Base-by-base conservation (phyloP, 2,797 vertebrate genomes). In the Aulostomus chinensis region DNA sequence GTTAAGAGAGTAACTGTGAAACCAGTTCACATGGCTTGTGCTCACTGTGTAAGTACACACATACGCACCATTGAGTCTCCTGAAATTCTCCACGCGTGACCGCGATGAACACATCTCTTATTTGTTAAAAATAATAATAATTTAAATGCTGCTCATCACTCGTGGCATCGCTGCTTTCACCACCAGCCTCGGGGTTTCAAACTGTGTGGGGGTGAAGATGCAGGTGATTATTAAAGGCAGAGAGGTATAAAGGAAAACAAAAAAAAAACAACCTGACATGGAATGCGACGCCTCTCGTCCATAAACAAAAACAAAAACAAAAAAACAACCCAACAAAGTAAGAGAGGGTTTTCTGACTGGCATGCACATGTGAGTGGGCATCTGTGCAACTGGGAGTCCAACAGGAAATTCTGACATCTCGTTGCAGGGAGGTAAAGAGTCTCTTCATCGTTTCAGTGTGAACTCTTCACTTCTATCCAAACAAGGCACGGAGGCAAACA, bases 401-500 rank as follows among this genome's bases (percentile, higher is more conserved):
- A 73, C 47, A 59, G 28, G 62, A 76, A 72, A 32, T 13, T 54
- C 33, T 34, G 48, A 49, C 16, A 26, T 56, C 48, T 52, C 25
- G 34, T 50, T 0, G 1, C 26, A 45, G 41, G 36, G 61, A 56
- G 64, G 34, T 57, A 51, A 45, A 57, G 24, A 70, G 58, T 50
- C 58, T 47, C 55, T n/a, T 60, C 9, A 43, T 29, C 28, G 34
- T 51, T 34, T 34, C 11, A 49, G 29, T 12, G 18, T 65, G 26
- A 15, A 14, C 10, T 64, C 58, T 41, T 67, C 40, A 26, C 7
- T 18, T 52, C 63, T 46, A 56, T 75, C 59, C 55, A 58, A 48
- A 65, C 58, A 80, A 86, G 83, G 82, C 84, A 84, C 82, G 12
- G 64, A 76, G 50, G 73, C 78, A 73, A 68, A 70, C 28, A 5